These are phyloP conservation scores for Erinaceus europaeus DNA, from an alignment of 2,113 vertebrate genomes.

Conservation along the genomic window DNA sequence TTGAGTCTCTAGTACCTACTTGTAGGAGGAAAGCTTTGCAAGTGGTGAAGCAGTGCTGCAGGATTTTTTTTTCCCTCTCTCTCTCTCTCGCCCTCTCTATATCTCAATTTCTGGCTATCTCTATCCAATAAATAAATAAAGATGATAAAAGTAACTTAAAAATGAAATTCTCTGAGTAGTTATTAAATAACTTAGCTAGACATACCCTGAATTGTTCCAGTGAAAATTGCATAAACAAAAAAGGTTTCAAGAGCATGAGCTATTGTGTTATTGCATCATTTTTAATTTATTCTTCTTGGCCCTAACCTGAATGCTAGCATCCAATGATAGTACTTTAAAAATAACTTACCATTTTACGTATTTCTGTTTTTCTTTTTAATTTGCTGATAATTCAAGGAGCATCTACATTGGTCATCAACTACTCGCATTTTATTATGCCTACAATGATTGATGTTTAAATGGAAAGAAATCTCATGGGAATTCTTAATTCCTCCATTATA, in stretches of 20 bases:
- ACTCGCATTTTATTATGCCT: conserved; percentile 76
- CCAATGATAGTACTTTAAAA: conserved; percentile 50
- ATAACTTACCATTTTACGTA: conserved; percentile 35
- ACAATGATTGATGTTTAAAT: conserved; percentile 77
- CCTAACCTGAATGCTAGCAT: conserved; percentile 60
- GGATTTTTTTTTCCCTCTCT: too few relatives aligned
- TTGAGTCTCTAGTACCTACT: too few relatives aligned
- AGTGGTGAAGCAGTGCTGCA: too few relatives aligned
- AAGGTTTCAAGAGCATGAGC: conserved; percentile 48
- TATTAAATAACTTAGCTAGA: too few relatives aligned
- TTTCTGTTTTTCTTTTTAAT: conserved; percentile 43
- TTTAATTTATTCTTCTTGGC: conserved; percentile 75
- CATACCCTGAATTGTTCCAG: too few relatives aligned
- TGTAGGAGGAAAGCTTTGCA: too few relatives aligned
- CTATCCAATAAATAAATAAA: too few relatives aligned
- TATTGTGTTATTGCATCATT: conserved; percentile 47
- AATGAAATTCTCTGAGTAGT: too few relatives aligned
- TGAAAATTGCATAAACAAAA: too few relatives aligned
- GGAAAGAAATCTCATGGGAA: conserved; percentile 71
- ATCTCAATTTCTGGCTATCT: too few relatives aligned
- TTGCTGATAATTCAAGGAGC: conserved; percentile 55
- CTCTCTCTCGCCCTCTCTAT: too few relatives aligned
- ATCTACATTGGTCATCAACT: conserved; percentile 76
- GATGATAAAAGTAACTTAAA: too few relatives aligned
- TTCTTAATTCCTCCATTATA: conserved; percentile 76